These are phyloP conservation scores for Vultur gryphus DNA, from an alignment of 2,797 vertebrate genomes.

Conservation along the genomic window DNA sequence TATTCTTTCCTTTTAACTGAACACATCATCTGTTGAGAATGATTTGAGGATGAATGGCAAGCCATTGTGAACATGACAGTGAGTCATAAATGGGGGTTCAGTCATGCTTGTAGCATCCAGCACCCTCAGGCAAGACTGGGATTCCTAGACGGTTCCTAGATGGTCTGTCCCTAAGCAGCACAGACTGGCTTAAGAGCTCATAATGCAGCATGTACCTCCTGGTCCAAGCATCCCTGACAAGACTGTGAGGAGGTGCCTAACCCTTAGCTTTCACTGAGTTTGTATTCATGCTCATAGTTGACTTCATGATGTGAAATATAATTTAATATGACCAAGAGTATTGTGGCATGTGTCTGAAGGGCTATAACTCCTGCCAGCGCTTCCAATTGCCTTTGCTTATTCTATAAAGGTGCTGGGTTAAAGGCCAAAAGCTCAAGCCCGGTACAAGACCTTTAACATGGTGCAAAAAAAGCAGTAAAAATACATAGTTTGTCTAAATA, in stretches of 20 bases:
- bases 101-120: background rate
- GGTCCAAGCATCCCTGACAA: background rate
- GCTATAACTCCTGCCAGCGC: accelerated
- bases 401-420: background rate
- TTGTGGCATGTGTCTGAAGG: background rate
- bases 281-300: background rate
- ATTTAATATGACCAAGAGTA: background rate
- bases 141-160: background rate
- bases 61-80: background rate
- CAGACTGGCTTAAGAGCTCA: background rate
- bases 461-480: background rate
- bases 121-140: background rate
- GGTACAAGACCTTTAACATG: background rate
- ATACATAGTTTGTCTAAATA: background rate
- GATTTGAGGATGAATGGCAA: background rate
- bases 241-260: background rate
- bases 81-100: background rate
- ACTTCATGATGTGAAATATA: background rate
- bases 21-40: background rate
- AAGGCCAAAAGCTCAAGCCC: background rate
- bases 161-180: background rate
- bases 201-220: background rate
- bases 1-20: background rate
- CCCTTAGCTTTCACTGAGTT: background rate
- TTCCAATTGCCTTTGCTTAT: background rate